Evolutionary conservation across 64 coral and sea anemone genomes (phyloP).

Genomic region (Pocillopora damicornis): DNA sequence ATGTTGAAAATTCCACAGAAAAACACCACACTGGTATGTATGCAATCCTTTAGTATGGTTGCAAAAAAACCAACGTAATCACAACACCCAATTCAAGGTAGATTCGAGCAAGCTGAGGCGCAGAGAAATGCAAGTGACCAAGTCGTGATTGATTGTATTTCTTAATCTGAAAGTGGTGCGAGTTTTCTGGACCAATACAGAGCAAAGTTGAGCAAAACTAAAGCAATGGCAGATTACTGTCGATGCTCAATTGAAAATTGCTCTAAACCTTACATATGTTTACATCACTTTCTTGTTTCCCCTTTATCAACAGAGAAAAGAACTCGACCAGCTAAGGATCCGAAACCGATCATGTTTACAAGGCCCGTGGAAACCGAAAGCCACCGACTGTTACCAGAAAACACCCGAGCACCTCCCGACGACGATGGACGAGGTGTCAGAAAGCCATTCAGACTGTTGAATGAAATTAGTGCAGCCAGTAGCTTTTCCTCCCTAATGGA

Average conservation of each 20-base stretch:
- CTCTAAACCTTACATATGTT: not conserved
- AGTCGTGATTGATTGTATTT: not conserved
- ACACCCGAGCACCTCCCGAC: not conserved
- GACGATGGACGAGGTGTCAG: not conserved
- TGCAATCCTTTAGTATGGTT: not conserved
- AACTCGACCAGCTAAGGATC: not conserved
- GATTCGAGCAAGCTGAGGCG: too few relatives aligned
- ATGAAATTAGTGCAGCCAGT: constrained; percentile 11
- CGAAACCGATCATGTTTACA: constrained; percentile 31
- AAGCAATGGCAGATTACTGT: too few relatives aligned
- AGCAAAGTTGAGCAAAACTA: too few relatives aligned
- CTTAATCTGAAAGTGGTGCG: too few relatives aligned
- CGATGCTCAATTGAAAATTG: too few relatives aligned
- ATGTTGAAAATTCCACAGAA: constrained; percentile 10
- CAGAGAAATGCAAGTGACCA: too few relatives aligned
- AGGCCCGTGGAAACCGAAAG: not conserved
- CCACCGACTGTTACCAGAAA: constrained; percentile 12
- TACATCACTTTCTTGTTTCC: not conserved
- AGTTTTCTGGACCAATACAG: too few relatives aligned
- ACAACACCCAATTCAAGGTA: too few relatives aligned
- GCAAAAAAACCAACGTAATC: not conserved
- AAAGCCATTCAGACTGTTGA: not conserved
- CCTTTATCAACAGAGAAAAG: not conserved
- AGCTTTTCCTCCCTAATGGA: constrained; percentile 30
- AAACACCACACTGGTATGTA: not conserved